Conservation (phyloP, 2,888 invertebrate species). For the Sinhomidia bicolor region DNA sequence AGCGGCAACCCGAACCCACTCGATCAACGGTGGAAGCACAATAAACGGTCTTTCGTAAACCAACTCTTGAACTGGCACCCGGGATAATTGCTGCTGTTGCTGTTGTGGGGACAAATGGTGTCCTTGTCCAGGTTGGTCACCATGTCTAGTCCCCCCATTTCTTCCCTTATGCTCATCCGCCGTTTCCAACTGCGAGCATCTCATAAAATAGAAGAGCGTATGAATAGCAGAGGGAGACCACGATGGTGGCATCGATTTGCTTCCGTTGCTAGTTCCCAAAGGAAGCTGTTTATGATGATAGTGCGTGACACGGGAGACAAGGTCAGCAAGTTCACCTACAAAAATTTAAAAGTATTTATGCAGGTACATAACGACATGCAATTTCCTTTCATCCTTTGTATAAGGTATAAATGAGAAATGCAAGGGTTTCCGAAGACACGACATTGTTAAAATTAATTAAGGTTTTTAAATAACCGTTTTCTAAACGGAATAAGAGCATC, state of each 20-base stretch:
- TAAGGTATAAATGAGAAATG: too few relatives aligned
- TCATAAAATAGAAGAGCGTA: conserved; percentile 94
- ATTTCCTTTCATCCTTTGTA: background rate
- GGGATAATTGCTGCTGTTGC: conserved; percentile 81
- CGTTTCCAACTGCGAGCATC: conserved; percentile 87
- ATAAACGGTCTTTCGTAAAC: conserved; percentile 94
- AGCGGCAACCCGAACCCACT: conserved; percentile 92
- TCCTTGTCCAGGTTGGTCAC: background rate
- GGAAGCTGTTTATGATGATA: conserved; percentile 80
- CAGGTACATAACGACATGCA: background rate
- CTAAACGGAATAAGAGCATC: background rate
- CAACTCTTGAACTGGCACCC: conserved; percentile 86
- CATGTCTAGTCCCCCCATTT: background rate
- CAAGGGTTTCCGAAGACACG: background rate
- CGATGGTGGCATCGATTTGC: conserved; percentile 76
- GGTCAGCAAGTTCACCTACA: conserved; percentile 78
- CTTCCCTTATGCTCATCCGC: conserved; percentile 76
- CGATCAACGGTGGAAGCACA: conserved; percentile 93
- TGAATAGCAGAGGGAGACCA: conserved; percentile 87
- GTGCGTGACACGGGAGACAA: conserved; percentile 79
- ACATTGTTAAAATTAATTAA: background rate
- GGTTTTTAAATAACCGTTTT: background rate
- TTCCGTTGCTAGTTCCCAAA: conserved; percentile 74
- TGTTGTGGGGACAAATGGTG: conserved; percentile 74
- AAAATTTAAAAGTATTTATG: conserved; percentile 83